These are phyloP conservation scores for Drosophila limbata DNA, from an alignment of 2,888 invertebrate genomes.

Conservation along the genomic window DNA sequence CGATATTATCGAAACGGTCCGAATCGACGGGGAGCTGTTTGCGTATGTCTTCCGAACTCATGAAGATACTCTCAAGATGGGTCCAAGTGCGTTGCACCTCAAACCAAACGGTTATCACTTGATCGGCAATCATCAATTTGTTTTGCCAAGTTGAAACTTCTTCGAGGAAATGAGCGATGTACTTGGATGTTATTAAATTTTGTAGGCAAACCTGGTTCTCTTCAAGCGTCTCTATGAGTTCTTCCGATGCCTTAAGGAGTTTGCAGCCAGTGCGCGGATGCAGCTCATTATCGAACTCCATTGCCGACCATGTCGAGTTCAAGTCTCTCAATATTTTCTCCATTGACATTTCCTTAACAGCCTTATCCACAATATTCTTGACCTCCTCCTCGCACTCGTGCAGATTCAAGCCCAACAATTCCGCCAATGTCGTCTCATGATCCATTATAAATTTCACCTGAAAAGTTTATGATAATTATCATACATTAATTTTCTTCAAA, in stretches of 20 bases:
- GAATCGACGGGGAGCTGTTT: conserved; percentile 97
- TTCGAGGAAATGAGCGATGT: conserved; percentile 97
- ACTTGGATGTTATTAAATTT: conserved; percentile 98
- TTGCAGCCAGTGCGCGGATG: conserved; percentile 95
- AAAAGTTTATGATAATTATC: conserved; percentile 8
- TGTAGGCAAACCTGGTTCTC: conserved; percentile 98
- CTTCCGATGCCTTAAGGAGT: conserved; percentile 95
- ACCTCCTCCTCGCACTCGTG: conserved; percentile 99
- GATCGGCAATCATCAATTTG: conserved; percentile 96
- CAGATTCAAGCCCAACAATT: conserved; percentile 94
- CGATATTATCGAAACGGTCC: conserved; percentile 95
- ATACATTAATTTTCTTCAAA: too few species aligned
- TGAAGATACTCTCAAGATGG: conserved; percentile 98
- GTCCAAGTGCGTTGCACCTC: conserved; percentile 99
- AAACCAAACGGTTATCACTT: conserved; percentile 96
- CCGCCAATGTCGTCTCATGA: conserved; percentile 95
- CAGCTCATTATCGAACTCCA: conserved; percentile 96
- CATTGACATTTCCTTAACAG: conserved; percentile 99
- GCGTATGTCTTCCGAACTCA: conserved; percentile 98
- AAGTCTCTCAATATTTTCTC: conserved; percentile 96
- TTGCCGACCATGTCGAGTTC: conserved; percentile 94
- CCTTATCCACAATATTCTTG: conserved; percentile 98
- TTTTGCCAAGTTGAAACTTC: conserved; percentile 98
- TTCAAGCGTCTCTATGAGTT: conserved; percentile 97
- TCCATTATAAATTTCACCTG: conserved; percentile 98